These are phyloP conservation scores for Phymorhynchus buccinoides DNA, from an alignment of 1,140 invertebrate species.

Conservation along the genomic window DNA sequence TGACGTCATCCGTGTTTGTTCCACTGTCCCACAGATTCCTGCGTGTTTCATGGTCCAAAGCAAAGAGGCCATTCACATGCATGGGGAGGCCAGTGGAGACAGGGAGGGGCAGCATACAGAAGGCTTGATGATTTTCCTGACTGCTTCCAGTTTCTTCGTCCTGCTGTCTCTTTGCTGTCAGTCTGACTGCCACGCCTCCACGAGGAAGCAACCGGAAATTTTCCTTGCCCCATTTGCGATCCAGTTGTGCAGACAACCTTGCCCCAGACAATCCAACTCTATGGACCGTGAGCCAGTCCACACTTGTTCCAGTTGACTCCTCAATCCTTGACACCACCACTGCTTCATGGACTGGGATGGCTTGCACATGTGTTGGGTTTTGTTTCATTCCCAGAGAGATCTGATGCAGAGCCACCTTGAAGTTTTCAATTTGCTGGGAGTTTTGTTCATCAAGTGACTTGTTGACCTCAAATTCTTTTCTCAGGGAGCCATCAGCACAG, in stretches of 20 bases:
- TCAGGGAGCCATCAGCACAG: slow-evolving; percentile 39
- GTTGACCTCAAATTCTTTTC: slow-evolving; percentile 46
- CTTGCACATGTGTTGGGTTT: not conserved
- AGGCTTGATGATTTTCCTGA: slow-evolving; percentile 47
- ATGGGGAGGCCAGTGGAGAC: slow-evolving; percentile 62
- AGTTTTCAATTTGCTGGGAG: slow-evolving; percentile 34
- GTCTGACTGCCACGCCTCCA: slow-evolving; percentile 61
- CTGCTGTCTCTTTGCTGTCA: not conserved
- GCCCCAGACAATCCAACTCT: slow-evolving; percentile 54
- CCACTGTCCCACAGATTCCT: slow-evolving; percentile 59
- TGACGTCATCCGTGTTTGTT: slow-evolving; percentile 34
- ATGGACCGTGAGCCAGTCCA: slow-evolving; percentile 56
- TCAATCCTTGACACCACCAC: slow-evolving; percentile 42
- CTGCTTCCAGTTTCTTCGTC: not conserved
- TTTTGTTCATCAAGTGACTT: slow-evolving; percentile 34
- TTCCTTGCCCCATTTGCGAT: slow-evolving; percentile 42
- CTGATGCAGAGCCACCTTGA: slow-evolving; percentile 36
- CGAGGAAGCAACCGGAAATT: slow-evolving; percentile 58
- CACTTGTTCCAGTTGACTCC: slow-evolving; percentile 26
- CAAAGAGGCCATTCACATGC: slow-evolving; percentile 71
- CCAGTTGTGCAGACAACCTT: slow-evolving; percentile 37
- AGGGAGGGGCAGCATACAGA: slow-evolving; percentile 69
- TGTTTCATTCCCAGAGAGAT: not conserved
- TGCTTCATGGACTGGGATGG: slow-evolving; percentile 17
- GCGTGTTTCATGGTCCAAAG: slow-evolving; percentile 67